Evolutionary conservation across 92 coral and sea anemone species (phyloP), one percentile per base, ranked within the genome.

Genomic region (Porites divaricata): DNA sequence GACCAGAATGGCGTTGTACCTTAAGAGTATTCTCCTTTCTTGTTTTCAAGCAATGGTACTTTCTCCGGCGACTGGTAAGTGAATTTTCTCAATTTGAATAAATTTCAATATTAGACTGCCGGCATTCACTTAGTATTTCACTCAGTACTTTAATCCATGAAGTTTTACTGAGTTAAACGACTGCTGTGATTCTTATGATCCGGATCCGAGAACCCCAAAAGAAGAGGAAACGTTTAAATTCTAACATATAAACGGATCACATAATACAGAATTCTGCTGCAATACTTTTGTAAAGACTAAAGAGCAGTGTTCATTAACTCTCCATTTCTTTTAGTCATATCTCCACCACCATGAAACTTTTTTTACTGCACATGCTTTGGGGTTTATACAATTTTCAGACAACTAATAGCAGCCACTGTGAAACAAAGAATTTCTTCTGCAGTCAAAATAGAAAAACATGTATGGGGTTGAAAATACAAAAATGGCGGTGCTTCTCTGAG

Each of bases 51-150:
- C 35, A 1, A 23, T 25, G 25, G 19, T 80, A 9, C 52, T 70
- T 28, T 70, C 53, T 20, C 35, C 24, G n/a, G 53, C 26, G 53
- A 14, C 57, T 35, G 66, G 85, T 80, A 72, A 80, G 85, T 69
- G 56, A 56, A 48, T 69, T 66, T 73, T n/a, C 21, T 35, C 45
- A 35, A 3, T 35, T 6, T 35, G 45, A 35, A 35, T 35, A 6
- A 35, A 17, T 10, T 28, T 26, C 14, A 4, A 28, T 28, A 15
- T 9, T 13, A 14, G 17, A 68, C 13, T 14, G 9, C 72, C 28
- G 12, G 12, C 4, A 54, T 8, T 54, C 59, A 53, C 11, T 54
- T 15, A 9, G 0, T 15, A 54, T 15, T 8, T 54, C 59, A 53
- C 11, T 54, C 59, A 9, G 0, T 15, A 54, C 59, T 11, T 54